These are phyloP conservation scores for Burhinus oedicnemus DNA, from an alignment of 2,113 vertebrate genomes.

Conservation along the genomic window DNA sequence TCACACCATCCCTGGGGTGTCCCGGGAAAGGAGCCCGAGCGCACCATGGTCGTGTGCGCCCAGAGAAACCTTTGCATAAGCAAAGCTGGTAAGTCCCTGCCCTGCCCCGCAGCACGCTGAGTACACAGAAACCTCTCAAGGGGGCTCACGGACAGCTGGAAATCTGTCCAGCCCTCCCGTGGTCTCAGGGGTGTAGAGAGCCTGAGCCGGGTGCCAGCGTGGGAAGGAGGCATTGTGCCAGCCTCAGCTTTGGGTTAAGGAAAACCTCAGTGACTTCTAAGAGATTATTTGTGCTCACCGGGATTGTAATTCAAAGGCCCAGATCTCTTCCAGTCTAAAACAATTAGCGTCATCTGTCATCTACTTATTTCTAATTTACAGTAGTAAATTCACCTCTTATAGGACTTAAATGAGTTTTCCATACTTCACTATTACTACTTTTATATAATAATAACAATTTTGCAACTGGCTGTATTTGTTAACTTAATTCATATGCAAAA, in stretches of 20 bases:
- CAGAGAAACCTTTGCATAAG: not conserved
- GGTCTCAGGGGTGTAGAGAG: not conserved
- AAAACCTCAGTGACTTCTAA: not conserved
- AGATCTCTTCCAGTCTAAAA: not conserved
- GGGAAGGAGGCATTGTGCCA: not conserved
- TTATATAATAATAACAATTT: not conserved
- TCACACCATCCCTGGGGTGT: not conserved
- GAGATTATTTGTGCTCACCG: not conserved
- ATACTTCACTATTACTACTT: not conserved
- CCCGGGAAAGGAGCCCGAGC: not conserved
- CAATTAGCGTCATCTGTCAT: not conserved
- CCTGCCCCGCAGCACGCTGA: not conserved
- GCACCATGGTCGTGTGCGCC: fast-evolving
- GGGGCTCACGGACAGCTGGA: not conserved
- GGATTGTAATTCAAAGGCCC: not conserved
- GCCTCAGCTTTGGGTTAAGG: not conserved
- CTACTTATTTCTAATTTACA: not conserved
- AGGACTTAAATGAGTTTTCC: not conserved
- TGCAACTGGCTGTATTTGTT: not conserved
- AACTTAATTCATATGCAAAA: not conserved
- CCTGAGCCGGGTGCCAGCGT: not conserved
- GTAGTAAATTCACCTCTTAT: not conserved
- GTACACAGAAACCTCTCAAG: not conserved
- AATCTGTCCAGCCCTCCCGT: not conserved
- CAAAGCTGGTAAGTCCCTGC: not conserved